Percentiles rank a stretch among this genome's conserved stretches.
Evolutionary conservation across 2,113 vertebrate species (phyloP).

Genomic region (Pelusios castaneus): DNA sequence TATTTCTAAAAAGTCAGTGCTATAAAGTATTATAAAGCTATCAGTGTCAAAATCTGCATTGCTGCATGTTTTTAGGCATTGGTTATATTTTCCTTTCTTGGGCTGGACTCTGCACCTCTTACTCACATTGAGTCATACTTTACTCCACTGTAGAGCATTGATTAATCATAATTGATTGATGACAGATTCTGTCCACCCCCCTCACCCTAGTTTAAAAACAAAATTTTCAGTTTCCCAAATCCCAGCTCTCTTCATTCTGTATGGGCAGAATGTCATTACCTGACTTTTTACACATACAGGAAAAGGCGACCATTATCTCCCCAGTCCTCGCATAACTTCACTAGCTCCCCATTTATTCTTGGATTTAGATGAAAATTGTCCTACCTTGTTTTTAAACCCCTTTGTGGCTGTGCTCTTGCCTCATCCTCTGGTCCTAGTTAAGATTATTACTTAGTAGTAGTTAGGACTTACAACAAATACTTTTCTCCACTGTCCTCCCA

Average conservation of each 20-base stretch:
- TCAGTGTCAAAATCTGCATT: neutral
- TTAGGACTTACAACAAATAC: neutral
- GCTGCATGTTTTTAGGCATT: neutral
- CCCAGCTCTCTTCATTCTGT: neutral
- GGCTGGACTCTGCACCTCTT: neutral
- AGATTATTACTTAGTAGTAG: neutral
- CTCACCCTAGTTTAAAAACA: neutral
- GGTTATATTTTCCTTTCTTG: neutral
- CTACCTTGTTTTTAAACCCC: neutral
- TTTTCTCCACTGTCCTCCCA: neutral
- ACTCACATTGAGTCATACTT: neutral
- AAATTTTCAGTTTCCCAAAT: neutral
- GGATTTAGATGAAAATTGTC: neutral
- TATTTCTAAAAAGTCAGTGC: neutral
- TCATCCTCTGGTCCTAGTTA: accelerated
- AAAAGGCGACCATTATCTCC: neutral
- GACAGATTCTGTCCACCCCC: neutral
- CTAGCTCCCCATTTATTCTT: neutral
- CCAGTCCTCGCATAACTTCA: neutral
- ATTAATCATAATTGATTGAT: accelerated
- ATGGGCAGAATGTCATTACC: neutral
- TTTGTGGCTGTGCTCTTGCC: neutral
- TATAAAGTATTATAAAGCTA: neutral
- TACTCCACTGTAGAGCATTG: neutral
- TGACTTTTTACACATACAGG: neutral